phyloP scores from a whole-genome alignment of 2,888 invertebrate species.

The Caenorhabditis japonica region DNA sequence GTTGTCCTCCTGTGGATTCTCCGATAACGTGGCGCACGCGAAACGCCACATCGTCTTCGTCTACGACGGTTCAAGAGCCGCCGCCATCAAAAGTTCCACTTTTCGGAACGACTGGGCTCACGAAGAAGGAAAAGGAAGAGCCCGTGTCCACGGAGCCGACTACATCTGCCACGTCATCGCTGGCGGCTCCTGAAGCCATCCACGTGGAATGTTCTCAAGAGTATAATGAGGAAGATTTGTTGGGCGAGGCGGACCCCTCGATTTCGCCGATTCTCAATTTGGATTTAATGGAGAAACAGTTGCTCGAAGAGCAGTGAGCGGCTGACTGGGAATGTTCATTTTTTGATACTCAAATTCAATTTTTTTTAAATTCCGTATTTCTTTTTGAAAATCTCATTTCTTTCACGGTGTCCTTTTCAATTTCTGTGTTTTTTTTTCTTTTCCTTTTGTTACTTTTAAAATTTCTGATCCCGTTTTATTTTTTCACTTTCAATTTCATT shows the following conservation, averaged over 20 bases:
- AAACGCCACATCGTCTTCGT: background rate
- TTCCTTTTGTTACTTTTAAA: no score
- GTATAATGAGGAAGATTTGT: conserved; percentile 26
- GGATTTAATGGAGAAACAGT: conserved; percentile 17
- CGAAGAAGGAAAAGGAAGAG: background rate
- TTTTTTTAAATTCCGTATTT: no score
- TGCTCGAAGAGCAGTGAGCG: conserved; percentile 22
- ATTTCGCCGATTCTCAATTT: conserved; percentile 7
- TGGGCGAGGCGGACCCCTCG: background rate
- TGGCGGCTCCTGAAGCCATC: background rate
- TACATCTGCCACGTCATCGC: background rate
- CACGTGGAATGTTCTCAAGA: background rate
- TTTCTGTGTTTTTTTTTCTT: no score
- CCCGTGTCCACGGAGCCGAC: no score
- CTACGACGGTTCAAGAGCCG: background rate
- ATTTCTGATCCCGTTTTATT: no score
- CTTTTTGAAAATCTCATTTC: no score
- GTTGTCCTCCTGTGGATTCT: conserved; percentile 31
- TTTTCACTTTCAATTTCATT: no score
- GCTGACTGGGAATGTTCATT: no score
- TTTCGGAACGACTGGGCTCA: conserved; percentile 19
- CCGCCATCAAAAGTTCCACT: background rate
- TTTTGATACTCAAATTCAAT: no score
- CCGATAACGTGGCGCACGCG: conserved; percentile 18
- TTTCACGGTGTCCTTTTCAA: no score